Evolutionary conservation across 2,888 invertebrate species (phyloP), one percentile per base, ranked within the genome.

Genomic region (Cataglyphis altisquamis): DNA sequence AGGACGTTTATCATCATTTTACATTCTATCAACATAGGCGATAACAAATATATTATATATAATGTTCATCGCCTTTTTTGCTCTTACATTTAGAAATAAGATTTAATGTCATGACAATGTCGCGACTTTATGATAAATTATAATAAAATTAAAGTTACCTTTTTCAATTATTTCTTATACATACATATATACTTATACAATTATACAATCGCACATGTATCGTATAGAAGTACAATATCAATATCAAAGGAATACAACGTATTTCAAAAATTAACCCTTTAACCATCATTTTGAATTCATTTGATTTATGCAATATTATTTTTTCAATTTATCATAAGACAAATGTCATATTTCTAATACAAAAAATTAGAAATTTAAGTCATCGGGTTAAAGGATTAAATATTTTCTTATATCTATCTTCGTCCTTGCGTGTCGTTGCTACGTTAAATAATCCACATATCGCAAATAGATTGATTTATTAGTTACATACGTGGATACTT

Each of bases 401-500:
- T 78, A 6, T 2, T 41, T 39, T 15, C 32, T 68, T 48, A 68
- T 15, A 32, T 67, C 48, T 64, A 57, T 32, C 57, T 29, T 60
- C 25, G 32, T 70, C n/a, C 8, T 60, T 68, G 45, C 57, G 39
- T 45, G 45, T 57, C 68, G 41, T 68, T 78, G 1, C 41, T 78
- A 60, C 1, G 15, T 18, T 78, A 78, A 70, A 25, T 45, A 78
- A 77, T 70, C 12, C 45, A 68, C 45, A 68, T 78, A 78, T 78
- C 41, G 57, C 18, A 70, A 32, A 45, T 68, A 55, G 60, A 57
- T 25, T 66, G 12, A 29, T 70, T 78, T 68, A 68, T 18, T 88
- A 72, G 48, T 84, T 74, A 81, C 67, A 92, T 91, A 92, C 91
- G 94, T 94, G 94, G 94, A 92, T 91, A 91, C 84, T 88, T 91